Conservation (phyloP, 1,140 invertebrate genomes). For the Drosophila kepulauana region DNA sequence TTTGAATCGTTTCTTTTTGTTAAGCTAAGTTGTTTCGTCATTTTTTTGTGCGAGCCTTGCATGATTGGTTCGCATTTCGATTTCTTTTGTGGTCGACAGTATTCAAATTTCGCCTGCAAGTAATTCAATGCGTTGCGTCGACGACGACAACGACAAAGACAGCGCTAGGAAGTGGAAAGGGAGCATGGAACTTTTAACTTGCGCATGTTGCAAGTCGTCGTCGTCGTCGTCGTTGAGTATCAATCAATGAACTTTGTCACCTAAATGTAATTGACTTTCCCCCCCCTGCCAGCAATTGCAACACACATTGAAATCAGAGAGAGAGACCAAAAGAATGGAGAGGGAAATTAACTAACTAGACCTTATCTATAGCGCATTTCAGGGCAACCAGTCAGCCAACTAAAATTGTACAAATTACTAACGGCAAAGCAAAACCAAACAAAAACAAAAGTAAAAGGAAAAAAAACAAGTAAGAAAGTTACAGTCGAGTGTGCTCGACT, state of each 20-base stretch:
- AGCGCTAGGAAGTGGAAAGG: background rate
- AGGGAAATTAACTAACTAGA: background rate
- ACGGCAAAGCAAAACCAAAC: background rate
- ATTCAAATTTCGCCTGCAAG: constrained; percentile 62
- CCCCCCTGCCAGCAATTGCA: background rate
- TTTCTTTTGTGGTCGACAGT: constrained; percentile 60
- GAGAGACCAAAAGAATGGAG: background rate
- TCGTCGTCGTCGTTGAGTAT: constrained; percentile 9
- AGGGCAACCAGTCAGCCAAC: constrained; percentile 51
- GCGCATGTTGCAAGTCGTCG: constrained; percentile 22
- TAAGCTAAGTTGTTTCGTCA: constrained; percentile 17
- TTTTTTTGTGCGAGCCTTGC: constrained; percentile 58
- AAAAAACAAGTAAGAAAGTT: background rate
- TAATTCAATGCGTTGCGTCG: constrained; percentile 45
- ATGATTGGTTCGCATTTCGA: constrained; percentile 65
- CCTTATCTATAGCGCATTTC: constrained; percentile 20
- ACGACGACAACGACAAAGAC: background rate
- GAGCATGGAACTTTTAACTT: constrained; percentile 5
- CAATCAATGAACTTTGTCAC: constrained; percentile 68
- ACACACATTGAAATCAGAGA: background rate
- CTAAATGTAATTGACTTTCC: background rate
- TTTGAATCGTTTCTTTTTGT: background rate
- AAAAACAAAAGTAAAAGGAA: no score
- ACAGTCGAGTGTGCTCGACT: no score
- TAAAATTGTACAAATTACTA: constrained; percentile 74